Percentiles rank a stretch among this genome's conserved stretches.
Conservation (phyloP, 2,113 vertebrate species). For the Alaudala cheleensis region DNA sequence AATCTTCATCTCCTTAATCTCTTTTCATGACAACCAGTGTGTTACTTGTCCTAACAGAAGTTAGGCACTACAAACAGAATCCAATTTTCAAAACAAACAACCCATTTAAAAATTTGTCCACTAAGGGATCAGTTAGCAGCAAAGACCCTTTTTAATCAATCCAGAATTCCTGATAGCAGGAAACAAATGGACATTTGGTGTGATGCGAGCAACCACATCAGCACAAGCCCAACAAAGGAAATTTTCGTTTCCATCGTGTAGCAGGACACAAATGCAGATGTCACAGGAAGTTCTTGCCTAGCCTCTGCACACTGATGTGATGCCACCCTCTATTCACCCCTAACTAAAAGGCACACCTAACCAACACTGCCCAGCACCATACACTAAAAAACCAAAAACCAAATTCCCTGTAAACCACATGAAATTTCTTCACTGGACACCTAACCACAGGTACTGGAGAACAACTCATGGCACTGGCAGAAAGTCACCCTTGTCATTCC, state of each 20-base stretch:
- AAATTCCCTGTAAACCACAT: neutral
- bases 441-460: neutral
- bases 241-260: neutral
- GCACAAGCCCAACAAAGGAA: neutral
- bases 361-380: neutral
- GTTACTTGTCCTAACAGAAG: neutral
- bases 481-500: neutral
- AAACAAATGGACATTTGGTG: neutral
- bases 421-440: neutral
- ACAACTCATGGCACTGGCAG: neutral
- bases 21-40: neutral
- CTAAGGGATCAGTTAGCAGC: neutral
- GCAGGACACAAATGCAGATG: neutral
- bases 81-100: slow-evolving; percentile 10
- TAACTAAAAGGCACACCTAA: neutral
- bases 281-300: neutral
- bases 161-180: neutral
- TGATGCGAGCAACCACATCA: neutral
- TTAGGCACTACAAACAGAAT: neutral
- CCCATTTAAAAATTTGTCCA: neutral
- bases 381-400: neutral
- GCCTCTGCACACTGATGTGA: neutral
- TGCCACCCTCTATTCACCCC: neutral
- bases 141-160: neutral
- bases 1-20: neutral